phyloP scores from a whole-genome alignment of 2,888 invertebrate genomes.

The Laspeyria flexula region DNA sequence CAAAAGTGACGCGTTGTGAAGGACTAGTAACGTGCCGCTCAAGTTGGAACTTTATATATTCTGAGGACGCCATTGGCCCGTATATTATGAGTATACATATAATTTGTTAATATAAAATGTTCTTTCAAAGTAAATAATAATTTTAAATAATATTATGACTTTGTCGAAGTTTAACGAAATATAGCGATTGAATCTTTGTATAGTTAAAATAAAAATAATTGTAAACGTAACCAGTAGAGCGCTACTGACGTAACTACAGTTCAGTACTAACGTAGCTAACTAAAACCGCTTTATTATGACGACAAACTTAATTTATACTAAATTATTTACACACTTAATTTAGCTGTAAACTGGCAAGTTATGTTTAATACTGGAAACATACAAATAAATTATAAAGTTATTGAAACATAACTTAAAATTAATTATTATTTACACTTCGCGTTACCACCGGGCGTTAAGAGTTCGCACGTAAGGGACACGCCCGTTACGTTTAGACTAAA shows the following conservation, averaged over 20 bases:
- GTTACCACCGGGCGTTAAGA: conserved; percentile 24
- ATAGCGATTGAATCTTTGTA: conserved; percentile 39
- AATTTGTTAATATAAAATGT: conserved; percentile 36
- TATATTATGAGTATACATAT: conserved; percentile 49
- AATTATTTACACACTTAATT: conserved; percentile 71
- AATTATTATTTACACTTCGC: conserved; percentile 44
- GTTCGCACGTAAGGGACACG: too few relatives aligned
- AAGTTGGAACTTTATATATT: conserved; percentile 36
- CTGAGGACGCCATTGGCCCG: conserved; percentile 61
- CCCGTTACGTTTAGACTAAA: conserved; percentile 41
- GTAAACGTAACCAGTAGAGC: conserved; percentile 41
- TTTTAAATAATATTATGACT: conserved; percentile 61
- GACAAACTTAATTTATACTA: conserved; percentile 40
- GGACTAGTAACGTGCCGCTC: conserved; percentile 61
- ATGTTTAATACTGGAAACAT: conserved; percentile 76
- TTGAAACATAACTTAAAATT: conserved; percentile 54
- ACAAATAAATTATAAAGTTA: conserved; percentile 72
- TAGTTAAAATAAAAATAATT: conserved; percentile 38
- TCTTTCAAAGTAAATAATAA: conserved; percentile 53
- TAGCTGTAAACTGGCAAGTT: conserved; percentile 78
- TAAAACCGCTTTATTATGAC: conserved; percentile 57
- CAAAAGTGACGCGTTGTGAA: conserved; percentile 49
- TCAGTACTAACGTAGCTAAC: conserved; percentile 48
- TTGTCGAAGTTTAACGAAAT: conserved; percentile 54
- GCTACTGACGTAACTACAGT: conserved; percentile 41